Evolutionary conservation across 2,113 vertebrate species (phyloP).

Genomic region (Caranx melampygus): DNA sequence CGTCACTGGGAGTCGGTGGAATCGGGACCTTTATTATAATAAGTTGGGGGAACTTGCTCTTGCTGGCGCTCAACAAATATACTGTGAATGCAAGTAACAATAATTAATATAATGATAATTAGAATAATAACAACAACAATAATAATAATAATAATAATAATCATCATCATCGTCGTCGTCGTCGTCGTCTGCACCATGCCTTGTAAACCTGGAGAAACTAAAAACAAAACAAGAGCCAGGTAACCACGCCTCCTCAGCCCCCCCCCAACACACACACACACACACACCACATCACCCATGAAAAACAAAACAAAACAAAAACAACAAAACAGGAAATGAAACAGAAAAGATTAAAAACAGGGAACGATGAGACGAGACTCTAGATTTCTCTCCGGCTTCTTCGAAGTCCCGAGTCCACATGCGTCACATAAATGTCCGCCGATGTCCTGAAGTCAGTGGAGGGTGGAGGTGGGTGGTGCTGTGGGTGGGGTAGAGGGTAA

Average conservation of each 20-base stretch:
- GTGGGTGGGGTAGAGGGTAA: background rate
- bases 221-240: conserved; percentile 89
- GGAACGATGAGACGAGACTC: conserved; percentile 56
- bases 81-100: conserved; percentile 84
- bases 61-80: conserved; percentile 85
- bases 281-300: conserved; percentile 80
- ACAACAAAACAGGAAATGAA: background rate
- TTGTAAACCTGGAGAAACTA: conserved; percentile 92
- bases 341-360: conserved; percentile 63
- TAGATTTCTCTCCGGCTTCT: conserved; percentile 67
- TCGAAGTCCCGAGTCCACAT: conserved; percentile 65
- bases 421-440: conserved; percentile 51
- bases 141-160: conserved; percentile 20
- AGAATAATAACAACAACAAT: conserved; percentile 77
- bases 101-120: conserved; percentile 81
- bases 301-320: conserved; percentile 69
- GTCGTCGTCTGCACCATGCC: conserved; percentile 90
- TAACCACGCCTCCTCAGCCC: conserved; percentile 23
- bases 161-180: conserved; percentile 38
- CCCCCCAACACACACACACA: no score
- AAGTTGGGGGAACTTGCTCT: conserved; percentile 75
- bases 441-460: conserved; percentile 48
- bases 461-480: background rate
- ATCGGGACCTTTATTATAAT: conserved; percentile 79
- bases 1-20: conserved; percentile 70